Conservation (phyloP, 2,113 vertebrate genomes). For the Syngnathus typhle region DNA sequence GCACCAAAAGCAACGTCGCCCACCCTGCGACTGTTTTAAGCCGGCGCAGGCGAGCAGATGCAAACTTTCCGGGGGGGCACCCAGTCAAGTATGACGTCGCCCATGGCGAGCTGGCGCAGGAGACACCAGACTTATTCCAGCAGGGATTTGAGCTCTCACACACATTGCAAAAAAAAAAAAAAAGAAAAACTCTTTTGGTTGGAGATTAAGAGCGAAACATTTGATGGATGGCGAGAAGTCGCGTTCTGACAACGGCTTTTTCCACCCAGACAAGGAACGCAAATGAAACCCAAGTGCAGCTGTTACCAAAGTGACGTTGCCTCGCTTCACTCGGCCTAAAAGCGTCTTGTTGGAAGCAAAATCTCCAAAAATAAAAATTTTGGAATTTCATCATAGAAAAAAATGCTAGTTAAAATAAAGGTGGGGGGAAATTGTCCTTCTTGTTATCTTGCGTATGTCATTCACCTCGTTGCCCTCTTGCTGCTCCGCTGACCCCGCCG, state of each 20-base stretch:
- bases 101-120: slow-evolving; percentile 40
- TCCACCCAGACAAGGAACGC: slow-evolving; percentile 37
- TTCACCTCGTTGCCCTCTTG: slow-evolving; percentile 29
- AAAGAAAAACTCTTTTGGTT: slow-evolving; percentile 6
- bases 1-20: slow-evolving; percentile 47
- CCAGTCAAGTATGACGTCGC: slow-evolving; percentile 62
- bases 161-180: not conserved
- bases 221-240: slow-evolving; percentile 40
- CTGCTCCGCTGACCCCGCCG: slow-evolving; percentile 49
- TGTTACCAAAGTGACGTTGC: slow-evolving; percentile 11
- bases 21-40: slow-evolving; percentile 57
- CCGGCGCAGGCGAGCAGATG: slow-evolving; percentile 60
- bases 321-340: slow-evolving; percentile 7
- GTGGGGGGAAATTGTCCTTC: too few species aligned
- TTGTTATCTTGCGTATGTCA: not conserved
- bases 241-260: slow-evolving; percentile 31
- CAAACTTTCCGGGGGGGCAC: slow-evolving; percentile 48
- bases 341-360: not conserved
- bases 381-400: not conserved
- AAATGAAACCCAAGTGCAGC: slow-evolving; percentile 29
- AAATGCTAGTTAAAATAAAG: not conserved
- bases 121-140: slow-evolving; percentile 21
- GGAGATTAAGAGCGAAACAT: slow-evolving; percentile 37
- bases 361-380: not conserved
- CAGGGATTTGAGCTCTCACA: slow-evolving; percentile 25